phyloP scores from a whole-genome alignment of 2,113 vertebrate genomes.

The Carollia perspicillata region DNA sequence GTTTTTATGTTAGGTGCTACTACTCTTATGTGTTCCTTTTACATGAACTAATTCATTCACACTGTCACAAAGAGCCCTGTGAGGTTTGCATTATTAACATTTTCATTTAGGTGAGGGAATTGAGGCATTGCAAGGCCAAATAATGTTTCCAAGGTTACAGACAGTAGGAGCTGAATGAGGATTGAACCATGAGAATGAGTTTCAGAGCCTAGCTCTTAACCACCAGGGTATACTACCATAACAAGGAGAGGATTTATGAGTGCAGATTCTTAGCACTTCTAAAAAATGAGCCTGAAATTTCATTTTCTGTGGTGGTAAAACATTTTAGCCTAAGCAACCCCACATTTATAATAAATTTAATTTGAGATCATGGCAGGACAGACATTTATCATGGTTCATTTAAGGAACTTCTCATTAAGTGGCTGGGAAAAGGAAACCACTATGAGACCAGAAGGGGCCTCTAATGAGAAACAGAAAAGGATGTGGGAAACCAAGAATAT shows the following conservation, averaged over 20 bases:
- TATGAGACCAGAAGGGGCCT: neutral
- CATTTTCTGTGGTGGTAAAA: conserved; percentile 34
- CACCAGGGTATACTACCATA: neutral
- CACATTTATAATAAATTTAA: conserved; percentile 64
- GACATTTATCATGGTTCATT: conserved; percentile 62
- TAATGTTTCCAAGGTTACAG: neutral
- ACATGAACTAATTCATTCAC: neutral
- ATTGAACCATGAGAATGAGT: neutral
- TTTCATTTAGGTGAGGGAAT: neutral
- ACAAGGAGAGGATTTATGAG: neutral
- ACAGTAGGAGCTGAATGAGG: neutral
- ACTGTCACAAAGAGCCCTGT: neutral
- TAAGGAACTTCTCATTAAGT: conserved; percentile 58
- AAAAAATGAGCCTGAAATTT: conserved; percentile 54
- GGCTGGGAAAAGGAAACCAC: conserved; percentile 23
- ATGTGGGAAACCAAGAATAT: neutral
- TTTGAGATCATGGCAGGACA: conserved; percentile 44
- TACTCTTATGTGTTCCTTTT: neutral
- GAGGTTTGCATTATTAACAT: neutral
- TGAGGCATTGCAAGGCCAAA: neutral
- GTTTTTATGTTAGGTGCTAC: neutral
- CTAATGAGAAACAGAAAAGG: conserved; percentile 31
- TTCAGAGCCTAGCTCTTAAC: neutral
- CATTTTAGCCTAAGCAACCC: conserved; percentile 4
- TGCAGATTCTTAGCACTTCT: neutral